phyloP scores from a whole-genome alignment of 2,888 invertebrate species.

The Lagria hirta region DNA sequence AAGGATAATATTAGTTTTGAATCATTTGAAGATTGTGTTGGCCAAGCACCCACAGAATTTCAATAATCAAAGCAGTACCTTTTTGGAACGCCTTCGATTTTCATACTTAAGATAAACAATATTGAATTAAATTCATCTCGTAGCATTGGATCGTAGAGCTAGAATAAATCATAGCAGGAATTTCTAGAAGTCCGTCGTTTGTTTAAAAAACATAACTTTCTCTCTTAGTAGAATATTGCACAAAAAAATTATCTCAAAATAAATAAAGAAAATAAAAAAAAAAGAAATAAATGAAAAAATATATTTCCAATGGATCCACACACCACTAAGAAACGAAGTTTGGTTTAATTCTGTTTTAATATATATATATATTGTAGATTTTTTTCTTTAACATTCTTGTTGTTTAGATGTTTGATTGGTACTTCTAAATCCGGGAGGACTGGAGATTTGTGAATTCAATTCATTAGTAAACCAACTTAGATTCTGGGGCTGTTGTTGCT shows the following conservation, averaged over 20 bases:
- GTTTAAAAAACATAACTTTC: background rate
- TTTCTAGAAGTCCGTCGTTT: conserved; percentile 1
- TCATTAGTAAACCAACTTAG: conserved; percentile 51
- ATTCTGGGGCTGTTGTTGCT: conserved; percentile 33
- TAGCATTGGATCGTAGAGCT: too few species aligned
- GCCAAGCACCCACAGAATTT: conserved; percentile 43
- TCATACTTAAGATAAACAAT: conserved; percentile 1
- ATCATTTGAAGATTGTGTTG: conserved; percentile 35
- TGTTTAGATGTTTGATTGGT: conserved; percentile 49
- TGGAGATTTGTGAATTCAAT: conserved; percentile 51
- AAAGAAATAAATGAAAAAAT: conserved; percentile 12
- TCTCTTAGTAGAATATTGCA: conserved; percentile 14
- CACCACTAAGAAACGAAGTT: conserved; percentile 12
- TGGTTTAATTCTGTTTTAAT: conserved; percentile 5
- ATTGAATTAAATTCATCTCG: too few species aligned
- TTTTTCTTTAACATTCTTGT: conserved; percentile 47
- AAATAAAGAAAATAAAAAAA: conserved; percentile 11
- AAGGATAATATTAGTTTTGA: conserved; percentile 41
- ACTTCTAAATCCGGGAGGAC: conserved; percentile 53
- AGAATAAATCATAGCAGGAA: too few species aligned
- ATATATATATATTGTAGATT: too few species aligned
- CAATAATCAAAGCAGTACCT: conserved; percentile 36
- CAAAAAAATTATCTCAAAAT: conserved; percentile 11
- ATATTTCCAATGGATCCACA: conserved; percentile 21
- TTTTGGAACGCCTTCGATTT: conserved; percentile 24